A percentile compares a stretch with the other conserved stretches of the same genome.
Conservation (phyloP, 2,113 vertebrate species). For the Nansenia antarctica region DNA sequence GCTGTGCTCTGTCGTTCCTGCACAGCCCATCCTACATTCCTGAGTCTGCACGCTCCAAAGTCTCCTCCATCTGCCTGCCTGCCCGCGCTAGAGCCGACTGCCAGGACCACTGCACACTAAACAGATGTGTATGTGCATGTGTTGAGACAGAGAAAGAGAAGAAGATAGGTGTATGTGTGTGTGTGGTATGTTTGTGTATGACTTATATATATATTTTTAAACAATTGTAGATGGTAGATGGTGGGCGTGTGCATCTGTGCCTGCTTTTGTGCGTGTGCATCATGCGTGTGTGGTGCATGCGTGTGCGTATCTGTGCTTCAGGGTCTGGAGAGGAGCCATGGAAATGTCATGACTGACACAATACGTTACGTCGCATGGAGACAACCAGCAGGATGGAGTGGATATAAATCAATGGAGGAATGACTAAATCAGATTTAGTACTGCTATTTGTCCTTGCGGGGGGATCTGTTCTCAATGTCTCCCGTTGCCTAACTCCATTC, state of each 20-base stretch:
- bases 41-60: slow-evolving; percentile 27
- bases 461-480: slow-evolving; percentile 22
- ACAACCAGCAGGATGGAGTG: slow-evolving; percentile 7
- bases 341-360: slow-evolving; percentile 7
- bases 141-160: neutral
- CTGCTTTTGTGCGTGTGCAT: neutral
- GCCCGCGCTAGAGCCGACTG: neutral
- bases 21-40: slow-evolving; percentile 51
- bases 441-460: slow-evolving; percentile 27
- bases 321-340: slow-evolving; percentile 18
- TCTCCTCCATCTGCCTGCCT: slow-evolving; percentile 16
- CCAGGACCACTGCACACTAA: slow-evolving; percentile 12
- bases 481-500: slow-evolving; percentile 30
- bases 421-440: slow-evolving; percentile 39
- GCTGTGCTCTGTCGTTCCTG: slow-evolving; percentile 41
- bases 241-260: too few species aligned
- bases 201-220: too few species aligned
- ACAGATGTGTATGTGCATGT: slow-evolving; percentile 10
- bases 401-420: slow-evolving; percentile 38
- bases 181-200: neutral
- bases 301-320: neutral
- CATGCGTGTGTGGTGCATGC: neutral
- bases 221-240: too few species aligned
- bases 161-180: slow-evolving; percentile 2
- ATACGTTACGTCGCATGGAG: neutral